These are phyloP conservation scores for Odocoileus hemionus DNA, from an alignment of 2,113 vertebrate species.

Conservation along the genomic window DNA sequence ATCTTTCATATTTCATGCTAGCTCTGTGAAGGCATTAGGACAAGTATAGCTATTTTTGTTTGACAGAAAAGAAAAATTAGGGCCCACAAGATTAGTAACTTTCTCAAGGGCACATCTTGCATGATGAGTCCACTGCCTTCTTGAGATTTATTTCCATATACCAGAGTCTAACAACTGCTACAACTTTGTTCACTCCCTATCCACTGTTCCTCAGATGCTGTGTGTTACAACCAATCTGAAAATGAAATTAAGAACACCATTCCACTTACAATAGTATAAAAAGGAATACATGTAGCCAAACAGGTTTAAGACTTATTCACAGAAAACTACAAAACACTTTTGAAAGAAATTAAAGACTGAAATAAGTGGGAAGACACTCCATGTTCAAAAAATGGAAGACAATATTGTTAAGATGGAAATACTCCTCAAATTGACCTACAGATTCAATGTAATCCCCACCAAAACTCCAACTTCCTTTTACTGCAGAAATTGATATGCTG, in stretches of 20 bases:
- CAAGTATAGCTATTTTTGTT: neutral
- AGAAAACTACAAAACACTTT: neutral
- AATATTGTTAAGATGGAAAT: neutral
- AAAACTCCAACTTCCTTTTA: neutral
- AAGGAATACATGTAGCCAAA: constrained; percentile 5
- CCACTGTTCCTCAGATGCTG: neutral
- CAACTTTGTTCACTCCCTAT: neutral
- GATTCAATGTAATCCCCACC: neutral
- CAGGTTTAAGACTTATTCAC: neutral
- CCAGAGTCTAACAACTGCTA: neutral
- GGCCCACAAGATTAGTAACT: neutral
- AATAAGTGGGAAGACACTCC: neutral
- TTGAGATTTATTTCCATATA: neutral
- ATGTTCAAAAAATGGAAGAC: neutral
- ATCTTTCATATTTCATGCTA: neutral
- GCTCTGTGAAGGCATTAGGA: neutral
- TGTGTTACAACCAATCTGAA: neutral
- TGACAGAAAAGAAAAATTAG: neutral
- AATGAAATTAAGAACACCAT: constrained; percentile 5
- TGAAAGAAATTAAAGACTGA: neutral
- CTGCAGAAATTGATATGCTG: neutral
- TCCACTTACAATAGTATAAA: neutral
- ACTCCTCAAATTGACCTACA: neutral
- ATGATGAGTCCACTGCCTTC: neutral
- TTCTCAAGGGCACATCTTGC: neutral